A percentile compares a stretch with the other conserved stretches of the same genome.
Conservation (phyloP, 2,888 invertebrate genomes). For the Eretmocerus hayati region DNA sequence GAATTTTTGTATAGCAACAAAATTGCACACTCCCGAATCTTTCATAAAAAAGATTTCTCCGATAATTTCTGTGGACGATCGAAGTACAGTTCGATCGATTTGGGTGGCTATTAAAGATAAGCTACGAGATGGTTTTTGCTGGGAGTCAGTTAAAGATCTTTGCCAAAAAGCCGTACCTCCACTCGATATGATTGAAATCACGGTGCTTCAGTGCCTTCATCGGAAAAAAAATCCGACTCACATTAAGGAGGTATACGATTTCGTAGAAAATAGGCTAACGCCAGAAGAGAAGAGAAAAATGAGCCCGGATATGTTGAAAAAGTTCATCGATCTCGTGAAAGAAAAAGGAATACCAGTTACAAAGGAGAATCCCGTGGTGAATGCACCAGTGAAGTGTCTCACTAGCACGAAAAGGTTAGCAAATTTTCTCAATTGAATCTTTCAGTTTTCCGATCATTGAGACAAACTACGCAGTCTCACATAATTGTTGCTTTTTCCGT, state of each 20-base stretch:
- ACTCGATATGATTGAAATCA: conserved; percentile 7
- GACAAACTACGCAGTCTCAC: no score
- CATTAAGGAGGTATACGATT: conserved; percentile 25
- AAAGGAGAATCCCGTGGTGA: no score
- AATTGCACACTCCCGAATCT: conserved; percentile 5
- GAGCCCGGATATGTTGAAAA: conserved; percentile 2
- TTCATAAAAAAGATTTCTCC: conserved; percentile 11
- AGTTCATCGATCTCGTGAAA: conserved; percentile 6
- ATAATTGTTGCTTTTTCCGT: no score
- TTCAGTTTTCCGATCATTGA: no score
- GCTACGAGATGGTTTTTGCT: conserved; percentile 24
- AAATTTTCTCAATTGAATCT: no score
- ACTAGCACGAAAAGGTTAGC: no score
- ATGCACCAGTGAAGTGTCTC: no score
- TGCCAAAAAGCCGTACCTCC: conserved; percentile 12
- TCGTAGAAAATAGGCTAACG: conserved; percentile 12
- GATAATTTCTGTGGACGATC: conserved; percentile 2
- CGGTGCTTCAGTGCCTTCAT: conserved; percentile 26
- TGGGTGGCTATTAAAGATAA: conserved; percentile 8
- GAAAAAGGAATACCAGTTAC: not conserved
- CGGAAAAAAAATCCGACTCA: conserved; percentile 17
- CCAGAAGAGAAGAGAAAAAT: conserved; percentile 6
- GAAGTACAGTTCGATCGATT: conserved; percentile 3
- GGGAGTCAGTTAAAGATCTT: conserved; percentile 22
- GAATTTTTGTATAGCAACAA: conserved; percentile 4